phyloP scores from a whole-genome alignment of 2,113 vertebrate genomes.

The Poicephalus gulielmi region DNA sequence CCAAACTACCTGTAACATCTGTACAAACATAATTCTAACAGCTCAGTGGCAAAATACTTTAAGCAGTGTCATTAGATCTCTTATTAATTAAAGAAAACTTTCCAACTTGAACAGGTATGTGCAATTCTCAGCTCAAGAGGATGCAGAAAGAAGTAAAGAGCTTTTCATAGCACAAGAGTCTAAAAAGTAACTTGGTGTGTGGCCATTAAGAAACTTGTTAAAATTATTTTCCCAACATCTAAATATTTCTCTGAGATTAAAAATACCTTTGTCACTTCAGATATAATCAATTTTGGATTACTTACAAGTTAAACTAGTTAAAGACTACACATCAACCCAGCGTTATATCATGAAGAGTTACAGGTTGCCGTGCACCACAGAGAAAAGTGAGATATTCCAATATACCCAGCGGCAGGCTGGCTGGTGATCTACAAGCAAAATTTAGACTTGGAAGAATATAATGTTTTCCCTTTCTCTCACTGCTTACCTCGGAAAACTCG shows the following conservation, averaged over 20 bases:
- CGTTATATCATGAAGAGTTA: not conserved
- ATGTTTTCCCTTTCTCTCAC: not conserved
- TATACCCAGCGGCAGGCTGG: not conserved
- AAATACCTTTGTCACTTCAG: not conserved
- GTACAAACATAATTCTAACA: conserved; percentile 16
- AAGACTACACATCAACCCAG: not conserved
- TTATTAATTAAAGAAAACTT: conserved; percentile 21
- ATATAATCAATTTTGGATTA: not conserved
- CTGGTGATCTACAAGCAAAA: not conserved
- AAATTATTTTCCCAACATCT: not conserved
- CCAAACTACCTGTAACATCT: conserved; percentile 44
- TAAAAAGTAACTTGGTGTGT: not conserved
- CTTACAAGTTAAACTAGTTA: not conserved
- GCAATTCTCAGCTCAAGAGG: not conserved
- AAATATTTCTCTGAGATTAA: not conserved
- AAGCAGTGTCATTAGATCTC: conserved; percentile 21
- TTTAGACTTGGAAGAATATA: rapidly evolving
- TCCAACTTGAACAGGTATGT: not conserved
- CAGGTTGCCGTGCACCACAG: not conserved
- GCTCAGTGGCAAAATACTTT: conserved; percentile 11
- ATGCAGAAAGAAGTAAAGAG: not conserved
- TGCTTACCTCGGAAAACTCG: not conserved
- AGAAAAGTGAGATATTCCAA: not conserved
- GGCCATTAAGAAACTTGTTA: not conserved
- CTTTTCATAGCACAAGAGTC: not conserved